Conservation (phyloP, 2,113 vertebrate genomes). For the Clarias macrocephalus region DNA sequence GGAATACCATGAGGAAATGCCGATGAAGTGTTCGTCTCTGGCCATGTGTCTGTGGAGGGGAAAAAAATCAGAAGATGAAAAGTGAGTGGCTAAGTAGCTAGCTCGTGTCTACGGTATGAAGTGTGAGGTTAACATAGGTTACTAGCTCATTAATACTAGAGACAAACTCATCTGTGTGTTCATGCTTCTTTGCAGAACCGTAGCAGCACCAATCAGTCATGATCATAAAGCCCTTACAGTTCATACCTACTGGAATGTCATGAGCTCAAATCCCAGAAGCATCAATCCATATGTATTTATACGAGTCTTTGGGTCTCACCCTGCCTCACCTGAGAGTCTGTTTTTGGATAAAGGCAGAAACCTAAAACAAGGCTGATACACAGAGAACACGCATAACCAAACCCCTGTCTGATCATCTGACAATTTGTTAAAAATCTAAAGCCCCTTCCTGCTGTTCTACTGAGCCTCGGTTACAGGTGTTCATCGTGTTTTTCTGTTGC, state of each 20-base stretch:
- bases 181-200: background rate
- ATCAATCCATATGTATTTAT: background rate
- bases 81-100: background rate
- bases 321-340: too few species aligned
- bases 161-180: background rate
- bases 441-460: background rate
- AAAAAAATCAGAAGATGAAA: background rate
- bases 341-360: background rate
- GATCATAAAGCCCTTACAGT: too few species aligned
- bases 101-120: background rate
- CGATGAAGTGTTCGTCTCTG: background rate
- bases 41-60: background rate
- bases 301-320: too few species aligned
- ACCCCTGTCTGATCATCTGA: background rate
- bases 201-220: background rate
- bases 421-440: background rate
- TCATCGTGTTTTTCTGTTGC: background rate
- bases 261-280: background rate
- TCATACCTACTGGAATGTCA: background rate
- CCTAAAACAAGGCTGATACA: background rate
- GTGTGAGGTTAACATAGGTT: background rate
- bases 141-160: background rate
- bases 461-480: background rate
- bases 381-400: background rate
- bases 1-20: background rate